Evolutionary conservation across 2,113 vertebrate species (phyloP), one percentile per base, ranked within the genome.

Genomic region (Trematocara stigmaticum): DNA sequence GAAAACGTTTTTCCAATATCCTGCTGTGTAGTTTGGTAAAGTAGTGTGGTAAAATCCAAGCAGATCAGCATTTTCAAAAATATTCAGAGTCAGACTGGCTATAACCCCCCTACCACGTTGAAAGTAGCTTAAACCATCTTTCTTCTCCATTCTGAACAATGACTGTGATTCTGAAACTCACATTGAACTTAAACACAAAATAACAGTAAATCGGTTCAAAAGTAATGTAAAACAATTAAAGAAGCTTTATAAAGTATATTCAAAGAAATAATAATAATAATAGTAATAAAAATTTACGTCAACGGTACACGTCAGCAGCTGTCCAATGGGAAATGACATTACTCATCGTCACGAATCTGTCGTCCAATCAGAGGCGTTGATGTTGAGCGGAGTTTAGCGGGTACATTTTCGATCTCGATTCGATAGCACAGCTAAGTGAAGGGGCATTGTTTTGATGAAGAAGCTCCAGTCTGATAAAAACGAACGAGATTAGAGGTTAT

Each of bases 281-380:
- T 69, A 42, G n/a, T 69, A 40, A 26, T 71, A 26, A 1, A 23
- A 71, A 15, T 2, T 42, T 15, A 47, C 42, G 5, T 47, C 66
- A 74, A 1, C 23, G 9, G 69, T 74, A 1, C 6, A 29, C 2
- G 15, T 74, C 69, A 47, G 15, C 29, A 51, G 42, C 9, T 49
- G 13, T 2, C 95, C 95, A 96, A 96, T 96, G 6, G 78, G 1
- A 2, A 23, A 20, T 4, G 3, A 23, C 40, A 8, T 91, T 94
- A 94, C 93, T 95, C 23, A 18, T 13, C 5, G 1, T 3, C 2
- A 7, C 6, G 2, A 3, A 2, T 10, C 18, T 9, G 3, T 18
- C 15, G 56, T 34, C 96, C 91, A 96, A 95, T 91, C 90, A 88
- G 61, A 86, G 8, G 15, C 69, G 0, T 31, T 5, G 80, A 34